Percentiles rank a stretch among this genome's conserved stretches.
Conservation (phyloP, 2,888 invertebrate genomes). For the Drosophila monieri region DNA sequence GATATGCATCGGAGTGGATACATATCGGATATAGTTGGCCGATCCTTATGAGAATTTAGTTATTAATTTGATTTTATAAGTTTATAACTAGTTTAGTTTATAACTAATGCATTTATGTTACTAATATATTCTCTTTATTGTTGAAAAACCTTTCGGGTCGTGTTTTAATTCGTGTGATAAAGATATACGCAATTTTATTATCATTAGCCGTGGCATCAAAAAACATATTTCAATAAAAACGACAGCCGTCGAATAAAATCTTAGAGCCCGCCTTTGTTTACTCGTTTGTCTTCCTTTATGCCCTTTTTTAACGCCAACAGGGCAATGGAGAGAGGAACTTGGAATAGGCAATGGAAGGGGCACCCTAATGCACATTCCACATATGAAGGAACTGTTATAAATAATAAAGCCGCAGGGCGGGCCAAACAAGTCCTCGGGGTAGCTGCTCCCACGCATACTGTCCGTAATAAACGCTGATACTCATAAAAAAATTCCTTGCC, state of each 20-base stretch:
- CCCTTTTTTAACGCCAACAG: background rate
- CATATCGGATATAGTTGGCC: no score
- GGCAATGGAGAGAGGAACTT: background rate
- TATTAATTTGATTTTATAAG: no score
- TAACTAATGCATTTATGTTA: no score
- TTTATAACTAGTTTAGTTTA: no score
- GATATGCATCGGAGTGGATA: no score
- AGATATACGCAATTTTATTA: background rate
- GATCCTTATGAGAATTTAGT: no score
- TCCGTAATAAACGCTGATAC: constrained; percentile 71
- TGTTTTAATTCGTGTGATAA: no score
- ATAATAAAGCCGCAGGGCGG: constrained; percentile 69
- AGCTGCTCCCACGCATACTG: constrained; percentile 33
- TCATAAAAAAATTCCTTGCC: constrained; percentile 55
- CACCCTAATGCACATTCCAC: background rate
- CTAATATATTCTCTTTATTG: no score
- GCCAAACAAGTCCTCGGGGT: constrained; percentile 34
- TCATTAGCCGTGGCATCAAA: background rate
- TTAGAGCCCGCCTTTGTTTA: background rate
- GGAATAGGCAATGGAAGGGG: background rate
- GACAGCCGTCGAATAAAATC: background rate
- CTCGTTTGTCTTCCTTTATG: background rate
- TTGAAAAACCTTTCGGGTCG: background rate
- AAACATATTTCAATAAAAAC: background rate
- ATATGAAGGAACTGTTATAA: constrained; percentile 62